These are phyloP conservation scores for Sphaerodactylus townsendi DNA, from an alignment of 2,113 vertebrate genomes.

Conservation along the genomic window DNA sequence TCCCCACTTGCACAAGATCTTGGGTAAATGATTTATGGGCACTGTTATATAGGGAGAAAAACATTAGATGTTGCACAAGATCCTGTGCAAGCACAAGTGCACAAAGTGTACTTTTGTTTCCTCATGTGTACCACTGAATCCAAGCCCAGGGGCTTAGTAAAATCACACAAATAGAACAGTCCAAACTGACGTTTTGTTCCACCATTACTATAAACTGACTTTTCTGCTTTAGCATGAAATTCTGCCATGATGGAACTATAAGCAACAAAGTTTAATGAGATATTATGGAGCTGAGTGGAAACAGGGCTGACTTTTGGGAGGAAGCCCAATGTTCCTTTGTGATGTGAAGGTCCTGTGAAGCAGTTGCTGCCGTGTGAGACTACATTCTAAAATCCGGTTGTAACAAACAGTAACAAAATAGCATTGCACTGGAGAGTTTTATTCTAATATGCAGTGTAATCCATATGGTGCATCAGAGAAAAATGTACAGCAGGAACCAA, in stretches of 20 bases:
- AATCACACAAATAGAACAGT: neutral
- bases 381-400: neutral
- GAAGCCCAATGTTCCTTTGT: neutral
- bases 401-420: neutral
- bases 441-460: too few species aligned
- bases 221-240: neutral
- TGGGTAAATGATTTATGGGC: too few species aligned
- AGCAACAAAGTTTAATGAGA: neutral
- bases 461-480: too few species aligned
- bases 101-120: too few species aligned
- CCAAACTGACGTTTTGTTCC: neutral
- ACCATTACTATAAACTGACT: neutral
- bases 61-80: too few species aligned
- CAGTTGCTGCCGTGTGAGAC: neutral
- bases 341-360: neutral
- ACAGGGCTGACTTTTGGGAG: neutral
- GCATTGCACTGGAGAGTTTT: too few species aligned
- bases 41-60: too few species aligned
- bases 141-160: neutral
- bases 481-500: too few species aligned
- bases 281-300: too few species aligned
- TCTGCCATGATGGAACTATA: neutral
- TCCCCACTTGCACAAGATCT: too few species aligned
- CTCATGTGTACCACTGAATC: too few species aligned
- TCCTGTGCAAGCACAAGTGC: too few species aligned